A percentile compares a stretch with the other conserved stretches of the same genome.
Conservation (phyloP, 2,888 invertebrate species). For the Aporophyla lueneburgensis region DNA sequence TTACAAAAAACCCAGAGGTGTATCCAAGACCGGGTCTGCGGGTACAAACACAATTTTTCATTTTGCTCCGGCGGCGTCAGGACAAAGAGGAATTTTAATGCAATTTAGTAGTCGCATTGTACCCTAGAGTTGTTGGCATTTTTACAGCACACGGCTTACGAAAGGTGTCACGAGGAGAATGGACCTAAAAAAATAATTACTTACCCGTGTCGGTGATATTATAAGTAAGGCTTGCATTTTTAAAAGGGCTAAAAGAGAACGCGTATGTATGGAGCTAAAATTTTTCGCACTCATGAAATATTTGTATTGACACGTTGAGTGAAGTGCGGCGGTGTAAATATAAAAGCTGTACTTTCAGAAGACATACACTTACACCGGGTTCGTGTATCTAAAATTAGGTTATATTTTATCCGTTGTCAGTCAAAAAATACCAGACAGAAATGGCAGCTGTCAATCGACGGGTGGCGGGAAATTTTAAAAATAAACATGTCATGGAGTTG, state of each 20-base stretch:
- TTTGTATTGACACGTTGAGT: constrained; percentile 39
- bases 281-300: constrained; percentile 36
- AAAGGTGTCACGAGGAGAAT: constrained; percentile 73
- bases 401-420: neutral
- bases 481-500: neutral
- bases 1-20: constrained; percentile 50
- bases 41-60: constrained; percentile 76
- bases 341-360: constrained; percentile 2
- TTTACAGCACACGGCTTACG: constrained; percentile 73
- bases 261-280: neutral
- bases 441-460: neutral
- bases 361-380: neutral
- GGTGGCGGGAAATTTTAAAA: neutral
- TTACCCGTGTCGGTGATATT: constrained; percentile 51
- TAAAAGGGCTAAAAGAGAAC: constrained; percentile 49
- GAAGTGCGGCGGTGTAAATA: constrained; percentile 11
- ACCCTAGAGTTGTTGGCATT: constrained; percentile 65
- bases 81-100: constrained; percentile 84
- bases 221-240: constrained; percentile 58
- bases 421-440: neutral
- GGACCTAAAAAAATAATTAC: constrained; percentile 71
- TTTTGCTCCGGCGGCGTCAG: constrained; percentile 67
- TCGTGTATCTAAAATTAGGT: neutral
- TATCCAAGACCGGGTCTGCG: constrained; percentile 62
- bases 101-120: constrained; percentile 80